Evolutionary conservation across 1,140 invertebrate genomes (phyloP).

Genomic region (Periplaneta americana): DNA sequence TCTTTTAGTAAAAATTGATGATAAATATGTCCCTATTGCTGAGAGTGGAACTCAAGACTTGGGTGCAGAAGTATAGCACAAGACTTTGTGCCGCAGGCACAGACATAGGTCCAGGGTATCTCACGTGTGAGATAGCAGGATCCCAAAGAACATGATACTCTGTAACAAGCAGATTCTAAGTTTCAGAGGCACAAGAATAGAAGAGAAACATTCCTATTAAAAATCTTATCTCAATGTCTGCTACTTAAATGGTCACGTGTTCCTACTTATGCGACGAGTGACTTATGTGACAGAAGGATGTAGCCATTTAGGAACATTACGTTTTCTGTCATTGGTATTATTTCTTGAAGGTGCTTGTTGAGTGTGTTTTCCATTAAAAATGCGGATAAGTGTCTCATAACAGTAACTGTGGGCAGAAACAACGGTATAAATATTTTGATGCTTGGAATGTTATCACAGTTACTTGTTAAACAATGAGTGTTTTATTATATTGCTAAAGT

Average conservation of each 20-base stretch:
- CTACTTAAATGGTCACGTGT: neutral
- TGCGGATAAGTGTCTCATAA: too few species aligned
- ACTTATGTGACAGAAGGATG: too few species aligned
- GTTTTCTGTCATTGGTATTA: too few species aligned
- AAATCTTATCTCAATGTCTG: too few species aligned
- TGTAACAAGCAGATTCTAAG: too few species aligned
- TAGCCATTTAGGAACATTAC: too few species aligned
- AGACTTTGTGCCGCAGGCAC: neutral
- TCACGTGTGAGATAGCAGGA: too few species aligned
- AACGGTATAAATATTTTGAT: too few species aligned
- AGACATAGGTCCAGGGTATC: neutral
- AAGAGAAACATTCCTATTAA: neutral
- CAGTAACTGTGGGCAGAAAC: too few species aligned
- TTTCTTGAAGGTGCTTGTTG: neutral
- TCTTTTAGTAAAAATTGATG: conserved; percentile 85
- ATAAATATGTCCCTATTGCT: conserved; percentile 88
- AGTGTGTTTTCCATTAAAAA: too few species aligned
- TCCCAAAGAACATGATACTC: too few species aligned
- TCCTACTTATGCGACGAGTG: neutral
- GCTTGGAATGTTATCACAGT: neutral
- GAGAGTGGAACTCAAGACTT: conserved; percentile 80
- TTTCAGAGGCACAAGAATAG: too few species aligned
- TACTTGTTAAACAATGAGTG: neutral
- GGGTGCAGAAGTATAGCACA: conserved; percentile 55
- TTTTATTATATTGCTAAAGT: neutral